Conservation (phyloP, 1,140 invertebrate genomes). For the Rhyacophila brunnea region DNA sequence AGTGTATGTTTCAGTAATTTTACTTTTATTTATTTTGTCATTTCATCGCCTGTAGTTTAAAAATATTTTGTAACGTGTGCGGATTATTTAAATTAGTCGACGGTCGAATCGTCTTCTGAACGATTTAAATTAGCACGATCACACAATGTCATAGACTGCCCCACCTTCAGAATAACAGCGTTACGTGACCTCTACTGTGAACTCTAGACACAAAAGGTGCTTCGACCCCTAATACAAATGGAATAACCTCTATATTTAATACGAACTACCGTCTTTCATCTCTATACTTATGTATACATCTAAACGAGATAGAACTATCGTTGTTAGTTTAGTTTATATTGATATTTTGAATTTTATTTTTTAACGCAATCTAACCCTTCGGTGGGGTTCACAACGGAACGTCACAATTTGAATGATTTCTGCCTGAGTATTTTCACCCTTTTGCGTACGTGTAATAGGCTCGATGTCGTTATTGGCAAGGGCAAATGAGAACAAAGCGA, state of each 20-base stretch:
- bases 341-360: too few relatives aligned
- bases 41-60: too few relatives aligned
- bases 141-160: not conserved
- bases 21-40: too few relatives aligned
- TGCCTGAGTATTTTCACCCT: slow-evolving; percentile 8
- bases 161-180: not conserved
- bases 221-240: slow-evolving; percentile 22
- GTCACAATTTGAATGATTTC: not conserved
- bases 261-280: too few relatives aligned
- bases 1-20: too few relatives aligned
- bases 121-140: not conserved
- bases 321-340: too few relatives aligned
- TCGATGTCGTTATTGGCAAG: slow-evolving; percentile 6
- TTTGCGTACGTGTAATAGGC: slow-evolving; percentile 12
- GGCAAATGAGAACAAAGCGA: slow-evolving; percentile 11
- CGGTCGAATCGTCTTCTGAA: not conserved
- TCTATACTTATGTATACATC: not conserved
- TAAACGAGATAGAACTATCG: not conserved
- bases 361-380: too few relatives aligned
- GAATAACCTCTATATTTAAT: not conserved
- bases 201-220: slow-evolving; percentile 16
- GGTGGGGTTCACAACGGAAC: not conserved
- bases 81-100: too few relatives aligned
- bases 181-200: not conserved
- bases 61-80: too few relatives aligned